phyloP scores from a whole-genome alignment of 2,113 vertebrate genomes.

The Chamaetylas fuelleborni region DNA sequence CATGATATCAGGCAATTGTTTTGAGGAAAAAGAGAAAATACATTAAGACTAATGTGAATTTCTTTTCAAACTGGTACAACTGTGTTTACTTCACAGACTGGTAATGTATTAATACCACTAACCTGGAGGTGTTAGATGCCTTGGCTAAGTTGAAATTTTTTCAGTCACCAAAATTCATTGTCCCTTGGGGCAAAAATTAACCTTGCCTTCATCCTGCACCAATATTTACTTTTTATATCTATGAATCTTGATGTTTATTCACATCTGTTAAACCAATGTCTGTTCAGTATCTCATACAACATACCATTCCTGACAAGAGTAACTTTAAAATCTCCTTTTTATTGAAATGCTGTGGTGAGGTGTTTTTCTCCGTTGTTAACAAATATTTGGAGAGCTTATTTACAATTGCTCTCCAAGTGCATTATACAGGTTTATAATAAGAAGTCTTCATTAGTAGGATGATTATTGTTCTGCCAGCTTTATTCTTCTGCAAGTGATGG shows the following conservation, averaged over 20 bases:
- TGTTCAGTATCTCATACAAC: neutral
- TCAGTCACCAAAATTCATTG: neutral
- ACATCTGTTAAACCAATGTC: neutral
- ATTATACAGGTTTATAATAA: neutral
- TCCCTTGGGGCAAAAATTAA: slow-evolving; percentile 11
- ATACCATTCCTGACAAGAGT: neutral
- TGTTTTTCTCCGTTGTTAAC: neutral
- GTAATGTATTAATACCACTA: neutral
- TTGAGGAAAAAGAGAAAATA: neutral
- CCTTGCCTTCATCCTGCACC: neutral
- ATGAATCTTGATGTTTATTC: neutral
- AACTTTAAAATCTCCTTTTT: neutral
- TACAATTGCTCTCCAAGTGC: neutral
- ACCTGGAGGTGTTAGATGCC: neutral
- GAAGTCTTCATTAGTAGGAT: neutral
- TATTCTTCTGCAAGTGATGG: neutral
- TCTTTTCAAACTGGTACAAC: neutral
- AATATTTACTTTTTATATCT: slow-evolving; percentile 24
- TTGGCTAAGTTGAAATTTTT: neutral
- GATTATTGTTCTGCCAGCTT: neutral
- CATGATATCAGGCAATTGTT: neutral
- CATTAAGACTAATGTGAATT: neutral
- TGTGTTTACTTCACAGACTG: neutral
- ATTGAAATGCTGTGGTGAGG: neutral
- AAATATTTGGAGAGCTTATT: neutral